phyloP scores from a whole-genome alignment of 2,113 vertebrate species.

The Astur gentilis region DNA sequence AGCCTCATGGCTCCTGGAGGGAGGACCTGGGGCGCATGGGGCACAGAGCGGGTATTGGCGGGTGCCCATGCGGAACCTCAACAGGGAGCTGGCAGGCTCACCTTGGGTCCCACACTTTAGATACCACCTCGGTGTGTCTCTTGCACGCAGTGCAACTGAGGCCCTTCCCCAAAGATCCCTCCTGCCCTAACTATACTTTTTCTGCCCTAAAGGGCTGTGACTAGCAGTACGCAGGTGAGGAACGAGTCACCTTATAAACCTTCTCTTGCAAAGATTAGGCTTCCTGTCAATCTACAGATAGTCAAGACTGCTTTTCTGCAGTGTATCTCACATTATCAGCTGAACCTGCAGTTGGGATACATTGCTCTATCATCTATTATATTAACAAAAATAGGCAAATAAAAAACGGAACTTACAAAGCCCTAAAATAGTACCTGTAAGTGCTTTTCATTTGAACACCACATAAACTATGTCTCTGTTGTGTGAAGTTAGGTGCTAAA shows the following conservation, averaged over 20 bases:
- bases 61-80: not conserved
- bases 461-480: not conserved
- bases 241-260: not conserved
- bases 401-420: not conserved
- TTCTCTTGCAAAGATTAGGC: not conserved
- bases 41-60: too few relatives aligned
- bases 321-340: not conserved
- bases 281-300: not conserved
- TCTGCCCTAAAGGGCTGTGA: not conserved
- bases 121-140: not conserved
- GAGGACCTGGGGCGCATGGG: fast-evolving
- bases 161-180: not conserved
- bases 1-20: fast-evolving
- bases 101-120: not conserved
- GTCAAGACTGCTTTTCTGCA: not conserved
- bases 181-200: not conserved
- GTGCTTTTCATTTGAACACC: not conserved
- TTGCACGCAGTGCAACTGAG: not conserved
- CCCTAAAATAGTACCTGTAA: not conserved
- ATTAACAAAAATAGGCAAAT: not conserved
- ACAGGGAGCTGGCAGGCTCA: not conserved
- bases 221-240: not conserved
- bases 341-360: not conserved
- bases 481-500: not conserved
- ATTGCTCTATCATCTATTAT: not conserved